Conservation (phyloP, 2,113 vertebrate species). For the Passer domesticus region DNA sequence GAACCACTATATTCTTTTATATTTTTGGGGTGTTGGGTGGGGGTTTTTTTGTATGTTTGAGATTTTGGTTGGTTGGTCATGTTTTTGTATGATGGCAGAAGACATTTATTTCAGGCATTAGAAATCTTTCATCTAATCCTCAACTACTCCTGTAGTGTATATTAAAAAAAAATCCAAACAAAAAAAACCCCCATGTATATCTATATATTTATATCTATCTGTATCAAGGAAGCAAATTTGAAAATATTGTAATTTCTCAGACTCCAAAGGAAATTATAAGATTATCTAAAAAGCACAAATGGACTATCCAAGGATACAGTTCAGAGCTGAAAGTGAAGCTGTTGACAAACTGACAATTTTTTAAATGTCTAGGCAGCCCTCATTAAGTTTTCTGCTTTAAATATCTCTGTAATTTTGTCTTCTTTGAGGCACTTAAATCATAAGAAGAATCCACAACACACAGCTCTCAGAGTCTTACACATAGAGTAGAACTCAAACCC, state of each 20-base stretch:
- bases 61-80: background rate
- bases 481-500: background rate
- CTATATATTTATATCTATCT: background rate
- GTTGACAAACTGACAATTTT: background rate
- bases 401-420: background rate
- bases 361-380: background rate
- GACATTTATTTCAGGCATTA: background rate
- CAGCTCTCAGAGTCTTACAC: background rate
- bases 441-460: background rate
- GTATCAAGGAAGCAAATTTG: background rate
- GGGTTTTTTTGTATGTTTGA: background rate
- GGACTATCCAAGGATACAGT: background rate
- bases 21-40: background rate
- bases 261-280: background rate
- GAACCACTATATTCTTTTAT: background rate
- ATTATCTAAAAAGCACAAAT: background rate
- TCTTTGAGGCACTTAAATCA: background rate
- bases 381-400: background rate
- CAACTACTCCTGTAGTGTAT: background rate
- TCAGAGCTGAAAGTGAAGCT: background rate
- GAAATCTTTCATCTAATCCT: background rate
- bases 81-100: background rate
- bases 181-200: background rate
- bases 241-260: background rate
- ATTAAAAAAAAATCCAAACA: background rate